phyloP scores from a whole-genome alignment of 2,797 vertebrate genomes.

The Siniperca scherzeri region DNA sequence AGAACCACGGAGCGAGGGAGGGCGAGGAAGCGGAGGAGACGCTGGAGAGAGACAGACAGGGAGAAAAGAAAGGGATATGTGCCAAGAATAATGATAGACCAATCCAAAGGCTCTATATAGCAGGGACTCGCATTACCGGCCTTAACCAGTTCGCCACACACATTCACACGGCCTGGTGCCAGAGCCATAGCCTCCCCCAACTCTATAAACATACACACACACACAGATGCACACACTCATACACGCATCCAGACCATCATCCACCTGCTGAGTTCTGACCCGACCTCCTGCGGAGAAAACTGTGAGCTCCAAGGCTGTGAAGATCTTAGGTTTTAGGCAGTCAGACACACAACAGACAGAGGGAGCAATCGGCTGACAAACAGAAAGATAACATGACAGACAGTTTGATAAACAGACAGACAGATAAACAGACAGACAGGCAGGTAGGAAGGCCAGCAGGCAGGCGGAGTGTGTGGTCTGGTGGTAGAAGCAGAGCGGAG shows the following conservation, averaged over 20 bases:
- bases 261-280: constrained; percentile 79
- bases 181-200: neutral
- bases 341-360: constrained; percentile 44
- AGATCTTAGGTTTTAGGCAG: constrained; percentile 59
- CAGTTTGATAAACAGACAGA: constrained; percentile 52
- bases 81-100: constrained; percentile 85
- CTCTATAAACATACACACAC: constrained; percentile 31
- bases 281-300: constrained; percentile 51
- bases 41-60: constrained; percentile 32
- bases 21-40: constrained; percentile 49
- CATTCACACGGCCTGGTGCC: constrained; percentile 55
- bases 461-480: constrained; percentile 64
- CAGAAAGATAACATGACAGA: constrained; percentile 42
- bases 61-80: constrained; percentile 74
- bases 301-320: constrained; percentile 52
- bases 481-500: constrained; percentile 32
- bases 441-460: constrained; percentile 39
- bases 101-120: constrained; percentile 75
- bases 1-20: constrained; percentile 62
- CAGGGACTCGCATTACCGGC: constrained; percentile 60
- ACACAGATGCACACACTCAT: constrained; percentile 27
- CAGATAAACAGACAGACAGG: constrained; percentile 35
- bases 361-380: constrained; percentile 33
- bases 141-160: constrained; percentile 69
- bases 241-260: constrained; percentile 40